Evolutionary conservation across 2,888 invertebrate species (phyloP).

Genomic region (Tuta absoluta): DNA sequence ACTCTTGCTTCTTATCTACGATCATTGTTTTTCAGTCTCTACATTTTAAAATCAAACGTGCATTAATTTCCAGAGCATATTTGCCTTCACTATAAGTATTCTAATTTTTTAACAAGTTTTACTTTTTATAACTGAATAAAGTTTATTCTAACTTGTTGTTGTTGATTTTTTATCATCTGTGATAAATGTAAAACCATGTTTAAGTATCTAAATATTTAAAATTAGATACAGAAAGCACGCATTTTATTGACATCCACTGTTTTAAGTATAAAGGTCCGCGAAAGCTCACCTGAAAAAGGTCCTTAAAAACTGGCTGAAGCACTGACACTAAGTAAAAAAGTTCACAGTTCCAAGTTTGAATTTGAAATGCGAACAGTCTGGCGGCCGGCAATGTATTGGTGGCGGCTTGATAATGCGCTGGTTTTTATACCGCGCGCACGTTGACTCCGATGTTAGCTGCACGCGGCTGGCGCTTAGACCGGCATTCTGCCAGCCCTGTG

Average conservation of each 20-base stretch:
- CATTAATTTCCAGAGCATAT: neutral
- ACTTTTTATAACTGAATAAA: neutral
- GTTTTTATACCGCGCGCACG: slow-evolving; percentile 69
- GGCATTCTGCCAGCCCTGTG: slow-evolving; percentile 43
- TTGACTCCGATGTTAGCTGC: slow-evolving; percentile 52
- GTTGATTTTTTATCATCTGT: too few relatives aligned
- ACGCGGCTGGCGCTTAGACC: slow-evolving; percentile 53
- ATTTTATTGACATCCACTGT: neutral
- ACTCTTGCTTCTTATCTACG: neutral
- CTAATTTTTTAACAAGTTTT: neutral
- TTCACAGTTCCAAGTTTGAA: slow-evolving; percentile 47
- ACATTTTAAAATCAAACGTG: slow-evolving; percentile 35
- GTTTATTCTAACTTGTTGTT: neutral
- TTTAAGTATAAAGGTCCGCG: neutral
- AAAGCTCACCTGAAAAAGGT: slow-evolving; percentile 69
- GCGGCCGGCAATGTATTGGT: slow-evolving; percentile 75
- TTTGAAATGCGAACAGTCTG: slow-evolving; percentile 67
- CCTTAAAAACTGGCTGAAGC: slow-evolving; percentile 59
- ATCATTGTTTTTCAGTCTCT: neutral
- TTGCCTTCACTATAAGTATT: neutral
- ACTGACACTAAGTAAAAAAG: slow-evolving; percentile 65
- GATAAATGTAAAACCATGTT: too few relatives aligned
- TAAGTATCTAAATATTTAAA: too few relatives aligned
- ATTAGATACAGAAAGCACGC: too few relatives aligned
- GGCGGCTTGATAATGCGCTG: slow-evolving; percentile 61